phyloP scores from a whole-genome alignment of 2,888 invertebrate genomes.

The Drosophila prostipennis region DNA sequence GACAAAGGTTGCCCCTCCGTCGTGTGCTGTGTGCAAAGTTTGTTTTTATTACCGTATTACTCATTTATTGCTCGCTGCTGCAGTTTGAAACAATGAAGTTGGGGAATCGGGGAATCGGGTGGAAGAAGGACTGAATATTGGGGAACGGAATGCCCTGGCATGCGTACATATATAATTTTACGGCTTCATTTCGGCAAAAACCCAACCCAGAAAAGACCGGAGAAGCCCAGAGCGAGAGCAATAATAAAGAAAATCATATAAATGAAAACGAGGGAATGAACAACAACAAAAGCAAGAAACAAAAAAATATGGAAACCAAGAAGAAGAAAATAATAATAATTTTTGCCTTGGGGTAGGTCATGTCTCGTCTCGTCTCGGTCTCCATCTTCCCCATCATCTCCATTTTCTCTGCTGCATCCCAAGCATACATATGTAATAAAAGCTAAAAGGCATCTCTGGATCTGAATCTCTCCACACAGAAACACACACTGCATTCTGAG shows the following conservation, averaged over 20 bases:
- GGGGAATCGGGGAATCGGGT: conserved; percentile 1
- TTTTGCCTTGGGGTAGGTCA: conserved; percentile 82
- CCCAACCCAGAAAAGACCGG: conserved; percentile 51
- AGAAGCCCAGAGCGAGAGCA: conserved; percentile 61
- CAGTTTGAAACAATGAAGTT: conserved; percentile 58
- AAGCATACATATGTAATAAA: conserved; percentile 61
- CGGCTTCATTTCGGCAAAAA: conserved; percentile 63
- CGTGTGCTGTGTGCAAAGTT: conserved; percentile 53
- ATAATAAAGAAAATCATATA: conserved; percentile 49
- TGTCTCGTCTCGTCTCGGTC: conserved; percentile 46
- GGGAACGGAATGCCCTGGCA: conserved; percentile 33
- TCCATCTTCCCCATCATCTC: conserved; percentile 21
- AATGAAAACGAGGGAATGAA: conserved; percentile 36
- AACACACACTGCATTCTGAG: conserved; percentile 12
- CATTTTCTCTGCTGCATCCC: conserved; percentile 19
- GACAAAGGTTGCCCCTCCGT: conserved; percentile 1
- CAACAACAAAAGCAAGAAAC: conserved; percentile 10
- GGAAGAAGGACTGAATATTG: background rate
- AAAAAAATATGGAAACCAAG: conserved; percentile 20
- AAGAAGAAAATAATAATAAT: conserved; percentile 73
- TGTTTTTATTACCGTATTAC: conserved; percentile 62
- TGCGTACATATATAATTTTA: conserved; percentile 69
- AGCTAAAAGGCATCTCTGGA: conserved; percentile 54
- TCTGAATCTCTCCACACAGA: conserved; percentile 5
- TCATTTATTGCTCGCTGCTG: conserved; percentile 66